Base-by-base conservation (phyloP, 2,797 vertebrate genomes). In the Erpetoichthys calabaricus region DNA sequence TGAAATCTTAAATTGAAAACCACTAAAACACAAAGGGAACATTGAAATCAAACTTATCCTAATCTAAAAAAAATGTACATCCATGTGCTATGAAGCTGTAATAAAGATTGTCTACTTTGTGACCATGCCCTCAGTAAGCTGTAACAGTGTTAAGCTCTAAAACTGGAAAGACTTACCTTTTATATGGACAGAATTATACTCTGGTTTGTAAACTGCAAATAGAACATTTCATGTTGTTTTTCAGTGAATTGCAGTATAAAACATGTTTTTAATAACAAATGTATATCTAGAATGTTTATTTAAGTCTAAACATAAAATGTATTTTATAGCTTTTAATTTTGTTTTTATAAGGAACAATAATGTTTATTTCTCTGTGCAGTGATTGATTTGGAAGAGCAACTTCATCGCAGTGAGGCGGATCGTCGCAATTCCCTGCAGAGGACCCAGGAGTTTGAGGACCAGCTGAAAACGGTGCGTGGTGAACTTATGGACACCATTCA, bases 371-470 rank as follows among this genome's bases (percentile, higher is more conserved):
- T 7, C 56, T 3, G 42, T 10, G 42, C 56, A 98, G 91, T 88
- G 67, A 80, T 84, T 60, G 81, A 89, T 62, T 76, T 97, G 67
- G 89, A 97, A 81, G 89, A 91, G 55, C 88, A 86, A 59, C 78
- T 96, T 44, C 82, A 90, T 63, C 84, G 80, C 53, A 89, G 77
- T 69, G 82, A 90, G 64, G 76, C 72, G 50, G 71, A 89, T 64
- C 72, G 87, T 56, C 82, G 84, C 9, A 88, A 84, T 72, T 86
- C 88, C 6, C 72, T 88, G 47, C 87, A 93, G 71, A 89, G 89
- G 78, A 84, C 75, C 8, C 85, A 81, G 74, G 79, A 87, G 60
- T 70, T 94, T 57, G 91, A 95, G 75, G 79, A 78, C 69, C 87
- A 94, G 66, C 86, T 97, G 70, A 86, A 89, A 55, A 88, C 80